These are phyloP conservation scores for Agriopis marginaria DNA, from an alignment of 2,888 invertebrate species.

Conservation along the genomic window DNA sequence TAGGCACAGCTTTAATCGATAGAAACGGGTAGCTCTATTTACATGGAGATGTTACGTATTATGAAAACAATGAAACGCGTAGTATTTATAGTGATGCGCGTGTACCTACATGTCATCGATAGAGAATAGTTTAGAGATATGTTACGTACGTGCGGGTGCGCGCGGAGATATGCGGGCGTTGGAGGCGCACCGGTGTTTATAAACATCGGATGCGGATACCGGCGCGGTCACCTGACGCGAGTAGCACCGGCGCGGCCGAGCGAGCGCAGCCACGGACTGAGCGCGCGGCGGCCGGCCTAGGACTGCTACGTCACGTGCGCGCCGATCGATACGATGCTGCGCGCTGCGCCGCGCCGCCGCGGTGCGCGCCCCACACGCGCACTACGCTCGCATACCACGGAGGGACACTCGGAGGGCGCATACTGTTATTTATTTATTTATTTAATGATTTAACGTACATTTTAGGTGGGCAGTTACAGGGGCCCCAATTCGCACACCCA, in stretches of 20 bases:
- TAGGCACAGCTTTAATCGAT: conserved; percentile 3
- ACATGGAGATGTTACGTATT: conserved; percentile 14
- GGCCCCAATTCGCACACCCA: no score
- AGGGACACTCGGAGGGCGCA: background rate
- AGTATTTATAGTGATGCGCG: conserved; percentile 52
- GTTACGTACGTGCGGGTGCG: conserved; percentile 4
- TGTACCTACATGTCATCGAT: conserved; percentile 38
- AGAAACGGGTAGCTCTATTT: conserved; percentile 10
- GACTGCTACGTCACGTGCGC: conserved; percentile 48
- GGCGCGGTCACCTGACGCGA: conserved; percentile 59
- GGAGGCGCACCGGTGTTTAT: conserved; percentile 81
- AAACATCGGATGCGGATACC: conserved; percentile 67
- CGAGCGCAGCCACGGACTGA: conserved; percentile 67
- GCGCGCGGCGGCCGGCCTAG: conserved; percentile 70
- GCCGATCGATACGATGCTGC: conserved; percentile 20
- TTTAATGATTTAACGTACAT: no score
- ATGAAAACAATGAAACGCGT: conserved; percentile 30
- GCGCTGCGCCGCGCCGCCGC: background rate
- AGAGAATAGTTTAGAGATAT: background rate
- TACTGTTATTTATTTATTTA: no score
- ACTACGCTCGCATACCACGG: background rate
- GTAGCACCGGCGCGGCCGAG: conserved; percentile 55
- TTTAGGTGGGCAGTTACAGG: no score
- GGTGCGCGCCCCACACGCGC: conserved; percentile 7
- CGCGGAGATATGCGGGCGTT: conserved; percentile 41